Conservation (phyloP, 2,113 vertebrate genomes). For the Illadopsis cleaveri region DNA sequence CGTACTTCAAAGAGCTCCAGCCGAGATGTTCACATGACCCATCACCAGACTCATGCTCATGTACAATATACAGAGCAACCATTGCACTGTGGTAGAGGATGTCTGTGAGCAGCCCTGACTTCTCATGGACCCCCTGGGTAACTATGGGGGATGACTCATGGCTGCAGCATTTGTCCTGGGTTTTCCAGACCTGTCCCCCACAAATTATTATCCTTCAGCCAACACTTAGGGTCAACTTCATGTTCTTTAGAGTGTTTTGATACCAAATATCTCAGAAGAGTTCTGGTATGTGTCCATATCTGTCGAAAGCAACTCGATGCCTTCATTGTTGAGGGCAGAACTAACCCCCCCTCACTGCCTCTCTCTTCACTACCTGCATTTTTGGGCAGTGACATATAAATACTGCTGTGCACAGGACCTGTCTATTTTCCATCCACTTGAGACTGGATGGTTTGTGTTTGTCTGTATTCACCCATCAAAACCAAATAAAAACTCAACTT, state of each 20-base stretch:
- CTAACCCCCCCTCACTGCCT: background rate
- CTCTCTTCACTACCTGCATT: background rate
- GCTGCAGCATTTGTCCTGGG: background rate
- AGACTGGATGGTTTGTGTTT: conserved; percentile 34
- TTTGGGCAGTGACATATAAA: background rate
- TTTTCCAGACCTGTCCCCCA: background rate
- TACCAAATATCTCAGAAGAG: background rate
- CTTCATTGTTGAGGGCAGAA: background rate
- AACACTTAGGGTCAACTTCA: background rate
- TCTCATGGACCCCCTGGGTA: background rate
- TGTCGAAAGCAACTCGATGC: background rate
- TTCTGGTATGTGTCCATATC: background rate
- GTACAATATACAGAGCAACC: background rate
- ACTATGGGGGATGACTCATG: fast-evolving
- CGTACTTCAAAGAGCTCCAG: background rate
- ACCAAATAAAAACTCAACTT: conserved; percentile 31
- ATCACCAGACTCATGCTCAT: background rate
- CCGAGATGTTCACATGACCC: fast-evolving
- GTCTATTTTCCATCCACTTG: conserved; percentile 12
- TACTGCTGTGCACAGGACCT: background rate
- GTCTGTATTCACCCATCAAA: conserved; percentile 21
- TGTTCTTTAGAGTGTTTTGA: background rate
- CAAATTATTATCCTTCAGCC: background rate
- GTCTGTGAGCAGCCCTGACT: background rate
- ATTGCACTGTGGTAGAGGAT: background rate